phyloP scores from a whole-genome alignment of 2,113 vertebrate genomes.

The Micromys minutus region DNA sequence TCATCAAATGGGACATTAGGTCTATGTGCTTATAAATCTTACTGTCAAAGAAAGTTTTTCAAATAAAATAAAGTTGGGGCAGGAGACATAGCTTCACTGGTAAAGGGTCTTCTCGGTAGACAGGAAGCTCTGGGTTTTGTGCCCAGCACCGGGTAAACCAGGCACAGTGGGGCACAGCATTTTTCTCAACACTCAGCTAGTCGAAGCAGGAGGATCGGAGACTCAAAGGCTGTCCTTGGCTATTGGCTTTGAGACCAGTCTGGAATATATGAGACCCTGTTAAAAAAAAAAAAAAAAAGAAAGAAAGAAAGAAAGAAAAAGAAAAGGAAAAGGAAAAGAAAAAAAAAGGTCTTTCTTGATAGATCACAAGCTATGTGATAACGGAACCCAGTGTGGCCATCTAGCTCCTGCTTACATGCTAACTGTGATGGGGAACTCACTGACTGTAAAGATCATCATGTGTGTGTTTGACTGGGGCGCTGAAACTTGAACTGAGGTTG shows the following conservation, averaged over 20 bases:
- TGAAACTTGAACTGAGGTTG: not conserved
- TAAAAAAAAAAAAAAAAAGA: not conserved
- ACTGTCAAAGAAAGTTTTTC: not conserved
- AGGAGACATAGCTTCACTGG: not conserved
- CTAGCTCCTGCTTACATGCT: not conserved
- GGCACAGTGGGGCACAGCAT: not conserved
- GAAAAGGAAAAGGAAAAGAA: not conserved
- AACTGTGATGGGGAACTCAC: not conserved
- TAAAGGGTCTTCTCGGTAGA: not conserved
- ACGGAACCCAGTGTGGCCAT: not conserved
- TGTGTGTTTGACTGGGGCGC: not conserved
- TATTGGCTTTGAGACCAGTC: not conserved
- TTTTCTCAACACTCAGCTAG: not conserved
- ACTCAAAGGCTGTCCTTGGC: not conserved
- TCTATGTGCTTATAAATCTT: not conserved
- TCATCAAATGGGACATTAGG: not conserved
- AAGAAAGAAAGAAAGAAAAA: not conserved
- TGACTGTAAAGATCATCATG: not conserved
- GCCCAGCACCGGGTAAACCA: not conserved
- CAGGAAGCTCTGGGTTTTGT: not conserved
- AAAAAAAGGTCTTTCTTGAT: not conserved
- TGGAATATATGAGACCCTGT: not conserved
- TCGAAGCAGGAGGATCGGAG: too few species aligned
- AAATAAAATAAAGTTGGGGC: not conserved
- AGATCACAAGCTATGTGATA: not conserved